Evolutionary conservation across 2,797 vertebrate genomes (phyloP).

Genomic region (Kryptolebias ocellatus): DNA sequence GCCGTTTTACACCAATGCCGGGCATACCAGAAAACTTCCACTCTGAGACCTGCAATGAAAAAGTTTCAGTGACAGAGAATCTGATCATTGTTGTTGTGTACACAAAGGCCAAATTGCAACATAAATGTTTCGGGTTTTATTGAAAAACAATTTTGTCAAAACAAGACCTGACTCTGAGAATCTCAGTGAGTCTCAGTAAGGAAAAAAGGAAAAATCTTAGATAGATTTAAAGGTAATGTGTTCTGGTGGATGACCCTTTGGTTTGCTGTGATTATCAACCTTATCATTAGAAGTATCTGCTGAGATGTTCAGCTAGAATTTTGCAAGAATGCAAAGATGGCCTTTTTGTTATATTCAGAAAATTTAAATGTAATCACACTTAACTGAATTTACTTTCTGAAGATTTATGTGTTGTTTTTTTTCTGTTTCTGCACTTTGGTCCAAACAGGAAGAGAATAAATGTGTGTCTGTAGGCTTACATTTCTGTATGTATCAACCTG

Average conservation of each 20-base stretch:
- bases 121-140: no score
- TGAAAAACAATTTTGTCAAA: no score
- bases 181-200: background rate
- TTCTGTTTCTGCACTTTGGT: background rate
- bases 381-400: background rate
- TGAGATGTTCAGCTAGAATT: background rate
- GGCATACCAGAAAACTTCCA: no score
- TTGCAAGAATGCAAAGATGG: background rate
- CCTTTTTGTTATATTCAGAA: background rate
- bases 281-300: background rate
- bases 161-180: background rate
- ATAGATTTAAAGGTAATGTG: background rate
- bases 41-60: no score
- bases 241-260: background rate
- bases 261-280: slow-evolving; percentile 2
- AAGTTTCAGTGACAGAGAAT: no score
- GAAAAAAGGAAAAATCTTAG: background rate
- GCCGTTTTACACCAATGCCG: no score
- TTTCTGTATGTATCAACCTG: slow-evolving; percentile 8
- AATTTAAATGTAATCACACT: background rate
- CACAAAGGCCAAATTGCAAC: no score
- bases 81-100: no score
- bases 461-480: background rate
- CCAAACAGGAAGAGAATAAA: background rate
- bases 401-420: background rate